These are phyloP conservation scores for Sphaeramia orbicularis DNA, from an alignment of 2,797 vertebrate genomes.

Conservation along the genomic window DNA sequence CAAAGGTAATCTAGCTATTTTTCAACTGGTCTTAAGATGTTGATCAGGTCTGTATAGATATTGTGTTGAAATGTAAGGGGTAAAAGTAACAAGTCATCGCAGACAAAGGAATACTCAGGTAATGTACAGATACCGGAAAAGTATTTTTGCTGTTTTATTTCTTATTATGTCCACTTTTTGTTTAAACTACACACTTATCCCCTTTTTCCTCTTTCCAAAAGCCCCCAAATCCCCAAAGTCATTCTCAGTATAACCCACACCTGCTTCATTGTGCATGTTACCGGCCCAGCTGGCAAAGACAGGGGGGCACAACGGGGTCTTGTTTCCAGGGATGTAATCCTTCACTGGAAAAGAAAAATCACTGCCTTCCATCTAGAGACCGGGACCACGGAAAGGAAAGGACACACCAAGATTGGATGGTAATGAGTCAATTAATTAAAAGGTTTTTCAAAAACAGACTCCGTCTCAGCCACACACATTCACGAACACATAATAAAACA, in stretches of 20 bases:
- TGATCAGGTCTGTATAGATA: no score
- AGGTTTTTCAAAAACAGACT: slow-evolving; percentile 74
- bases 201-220: neutral
- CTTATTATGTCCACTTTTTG: neutral
- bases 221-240: slow-evolving; percentile 24
- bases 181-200: neutral
- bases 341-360: slow-evolving; percentile 74
- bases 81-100: no score
- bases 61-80: no score
- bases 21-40: no score
- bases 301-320: slow-evolving; percentile 70
- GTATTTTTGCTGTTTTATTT: no score
- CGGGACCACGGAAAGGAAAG: slow-evolving; percentile 73
- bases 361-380: slow-evolving; percentile 76
- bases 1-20: no score
- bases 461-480: slow-evolving; percentile 34
- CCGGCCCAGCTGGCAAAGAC: slow-evolving; percentile 59
- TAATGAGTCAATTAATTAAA: slow-evolving; percentile 90
- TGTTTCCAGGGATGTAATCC: slow-evolving; percentile 73
- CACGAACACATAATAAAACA: slow-evolving; percentile 29
- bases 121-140: no score
- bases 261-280: slow-evolving; percentile 34
- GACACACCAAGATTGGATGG: slow-evolving; percentile 83
- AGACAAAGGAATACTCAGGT: no score
- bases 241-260: slow-evolving; percentile 23